Evolutionary conservation across 2,797 vertebrate genomes (phyloP), one percentile per base, ranked within the genome.

Genomic region (Gila robusta): DNA sequence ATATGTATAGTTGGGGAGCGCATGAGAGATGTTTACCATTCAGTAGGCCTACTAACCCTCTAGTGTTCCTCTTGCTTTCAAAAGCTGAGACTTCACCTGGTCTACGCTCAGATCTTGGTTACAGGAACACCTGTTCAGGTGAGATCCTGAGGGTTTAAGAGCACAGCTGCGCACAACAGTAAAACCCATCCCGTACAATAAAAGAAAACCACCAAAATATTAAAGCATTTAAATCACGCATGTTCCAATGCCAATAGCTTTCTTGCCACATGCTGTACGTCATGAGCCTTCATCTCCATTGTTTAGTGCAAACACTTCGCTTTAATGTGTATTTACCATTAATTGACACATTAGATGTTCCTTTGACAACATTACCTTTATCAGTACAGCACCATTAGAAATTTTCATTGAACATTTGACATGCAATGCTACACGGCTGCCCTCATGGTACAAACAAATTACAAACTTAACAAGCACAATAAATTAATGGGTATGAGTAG

Each of bases 351-450:
- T 82, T 26, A 66, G 59, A 81, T 16, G n/a, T 82, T 85, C 35
- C 73, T 89, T 39, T 71, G 52, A 82, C 12, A 26, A 69, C 32
- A 16, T 35, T 59, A 54, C 59, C 3, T 79, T 80, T 59, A 32
- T 70, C 52, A 77, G 54, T 73, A 80, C 49, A 90, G 87, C 88
- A 90, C 88, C 88, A 86, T 78, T 35, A 71, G 59, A 90, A 84
- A 79, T 88, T 83, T 86, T 87, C 83, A 87, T 72, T 81, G 70
- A 67, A 88, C 41, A 56, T 81, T 82, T 83, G 81, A 39, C 47
- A 84, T 73, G 77, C 59, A 81, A 67, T 74, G 56, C 82, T 82
- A 71, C 17, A 3, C 2, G 69, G 82, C 54, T n/a, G 26, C 64
- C 54, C 44, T 56, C 35, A 62, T 10, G 39, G 35, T 59, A 72